Percentiles rank a stretch among this genome's conserved stretches.
Evolutionary conservation across 2,797 vertebrate genomes (phyloP).

Genomic region (Spatula versicolor): DNA sequence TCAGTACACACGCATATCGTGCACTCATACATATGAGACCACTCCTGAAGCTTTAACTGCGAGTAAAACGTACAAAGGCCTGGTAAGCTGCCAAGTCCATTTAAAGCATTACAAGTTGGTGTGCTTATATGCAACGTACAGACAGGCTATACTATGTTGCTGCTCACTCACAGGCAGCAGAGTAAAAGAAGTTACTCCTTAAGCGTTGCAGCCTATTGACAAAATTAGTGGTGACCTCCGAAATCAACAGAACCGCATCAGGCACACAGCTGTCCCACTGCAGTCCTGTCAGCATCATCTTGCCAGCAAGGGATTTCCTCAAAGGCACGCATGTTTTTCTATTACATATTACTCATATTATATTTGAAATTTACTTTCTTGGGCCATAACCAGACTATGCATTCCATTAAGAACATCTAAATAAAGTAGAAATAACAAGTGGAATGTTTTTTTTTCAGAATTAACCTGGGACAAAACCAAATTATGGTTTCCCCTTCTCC

Average conservation of each 20-base stretch:
- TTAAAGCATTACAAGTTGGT: background rate
- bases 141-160: background rate
- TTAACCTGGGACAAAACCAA: background rate
- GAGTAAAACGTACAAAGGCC: background rate
- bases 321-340: fast-evolving
- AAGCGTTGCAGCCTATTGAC: background rate
- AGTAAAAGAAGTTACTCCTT: background rate
- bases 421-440: background rate
- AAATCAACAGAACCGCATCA: background rate
- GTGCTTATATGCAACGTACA: background rate
- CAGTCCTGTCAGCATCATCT: background rate
- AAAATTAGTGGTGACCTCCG: background rate
- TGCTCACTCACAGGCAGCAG: background rate
- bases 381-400: background rate
- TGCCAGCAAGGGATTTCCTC: background rate
- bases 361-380: background rate
- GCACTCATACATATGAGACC: background rate
- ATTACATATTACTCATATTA: background rate
- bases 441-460: background rate
- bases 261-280: background rate
- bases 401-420: background rate
- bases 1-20: background rate
- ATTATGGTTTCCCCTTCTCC: background rate
- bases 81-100: background rate
- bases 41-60: background rate